Percentiles rank a stretch among this genome's conserved stretches.
Conservation (phyloP, 2,888 invertebrate genomes). For the Stegophylla sp. region DNA sequence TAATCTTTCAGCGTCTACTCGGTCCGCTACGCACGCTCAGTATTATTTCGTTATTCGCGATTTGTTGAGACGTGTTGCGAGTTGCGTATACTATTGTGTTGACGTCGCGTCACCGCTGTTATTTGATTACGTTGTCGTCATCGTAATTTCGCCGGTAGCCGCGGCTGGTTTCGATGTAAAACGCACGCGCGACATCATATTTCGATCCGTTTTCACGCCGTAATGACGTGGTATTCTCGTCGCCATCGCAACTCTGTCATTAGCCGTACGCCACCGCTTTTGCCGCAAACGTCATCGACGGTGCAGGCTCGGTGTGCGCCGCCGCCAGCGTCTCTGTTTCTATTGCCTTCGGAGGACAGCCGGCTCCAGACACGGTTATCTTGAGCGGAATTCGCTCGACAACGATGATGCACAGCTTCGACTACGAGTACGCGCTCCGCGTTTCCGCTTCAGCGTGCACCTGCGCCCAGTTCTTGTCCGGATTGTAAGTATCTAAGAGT, state of each 20-base stretch:
- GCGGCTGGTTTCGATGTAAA: neutral
- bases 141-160: neutral
- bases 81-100: too few species aligned
- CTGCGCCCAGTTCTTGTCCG: constrained; percentile 83
- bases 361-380: neutral
- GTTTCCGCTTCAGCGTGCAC: constrained; percentile 77
- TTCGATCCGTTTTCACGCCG: neutral
- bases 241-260: neutral
- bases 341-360: too few species aligned
- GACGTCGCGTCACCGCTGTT: too few species aligned
- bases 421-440: constrained; percentile 67
- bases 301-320: neutral
- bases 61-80: too few species aligned
- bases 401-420: constrained; percentile 46
- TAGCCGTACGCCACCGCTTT: neutral
- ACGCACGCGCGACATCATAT: constrained; percentile 1
- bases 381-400: neutral
- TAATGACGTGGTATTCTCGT: constrained; percentile 23
- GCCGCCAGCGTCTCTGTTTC: neutral
- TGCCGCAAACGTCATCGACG: neutral
- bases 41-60: too few species aligned
- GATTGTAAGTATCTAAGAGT: constrained; percentile 73
- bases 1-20: too few species aligned
- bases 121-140: too few species aligned
- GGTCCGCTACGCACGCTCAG: too few species aligned